Conservation (phyloP, 2,113 vertebrate genomes). For the Dendropsophus ebraccatus region DNA sequence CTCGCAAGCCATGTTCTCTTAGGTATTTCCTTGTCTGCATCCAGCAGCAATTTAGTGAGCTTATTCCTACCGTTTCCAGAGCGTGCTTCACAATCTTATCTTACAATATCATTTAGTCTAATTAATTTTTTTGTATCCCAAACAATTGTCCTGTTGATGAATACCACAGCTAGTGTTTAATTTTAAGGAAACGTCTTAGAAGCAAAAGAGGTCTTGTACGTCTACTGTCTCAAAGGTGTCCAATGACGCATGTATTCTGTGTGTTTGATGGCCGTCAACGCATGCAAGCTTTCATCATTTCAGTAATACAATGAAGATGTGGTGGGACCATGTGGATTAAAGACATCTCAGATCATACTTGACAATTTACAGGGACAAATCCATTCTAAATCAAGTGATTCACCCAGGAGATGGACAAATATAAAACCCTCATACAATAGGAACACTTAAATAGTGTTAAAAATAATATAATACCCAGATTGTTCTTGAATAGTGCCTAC, state of each 20-base stretch:
- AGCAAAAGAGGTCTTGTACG: constrained; percentile 14
- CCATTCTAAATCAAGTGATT: not conserved
- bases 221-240: constrained; percentile 7
- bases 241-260: not conserved
- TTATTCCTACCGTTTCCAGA: constrained; percentile 13
- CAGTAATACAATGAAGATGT: not conserved
- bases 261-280: not conserved
- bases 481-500: too few species aligned
- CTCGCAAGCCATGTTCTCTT: constrained; percentile 32
- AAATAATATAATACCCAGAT: too few species aligned
- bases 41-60: constrained; percentile 32
- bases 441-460: too few species aligned
- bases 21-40: constrained; percentile 44
- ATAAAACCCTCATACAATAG: not conserved
- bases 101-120: constrained; percentile 32
- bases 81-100: constrained; percentile 22
- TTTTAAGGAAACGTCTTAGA: not conserved
- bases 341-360: not conserved
- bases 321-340: not conserved
- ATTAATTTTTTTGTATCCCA: constrained; percentile 41
- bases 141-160: constrained; percentile 22
- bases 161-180: constrained; percentile 10
- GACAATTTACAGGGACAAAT: not conserved
- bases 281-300: not conserved
- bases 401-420: not conserved